Evolutionary conservation across 2,888 invertebrate genomes (phyloP).

Genomic region (Drosophila subsilvestris): DNA sequence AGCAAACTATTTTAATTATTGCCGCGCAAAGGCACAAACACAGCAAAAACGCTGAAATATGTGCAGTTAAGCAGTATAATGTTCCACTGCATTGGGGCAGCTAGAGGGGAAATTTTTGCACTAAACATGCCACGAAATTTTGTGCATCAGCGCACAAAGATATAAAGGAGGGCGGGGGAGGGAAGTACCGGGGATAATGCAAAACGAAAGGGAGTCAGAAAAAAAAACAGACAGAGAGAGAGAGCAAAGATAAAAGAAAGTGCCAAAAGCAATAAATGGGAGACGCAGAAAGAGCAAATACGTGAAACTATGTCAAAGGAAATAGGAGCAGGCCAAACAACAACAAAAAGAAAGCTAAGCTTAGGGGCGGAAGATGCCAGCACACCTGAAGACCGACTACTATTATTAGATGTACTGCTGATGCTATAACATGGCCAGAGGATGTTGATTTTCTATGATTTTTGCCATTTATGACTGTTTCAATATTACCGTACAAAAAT

Average conservation of each 20-base stretch:
- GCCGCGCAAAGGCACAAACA: conserved; percentile 36
- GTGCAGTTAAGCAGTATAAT: conserved; percentile 39
- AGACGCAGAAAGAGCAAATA: neutral
- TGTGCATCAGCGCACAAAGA: conserved; percentile 34
- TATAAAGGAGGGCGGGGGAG: neutral
- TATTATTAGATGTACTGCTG: neutral
- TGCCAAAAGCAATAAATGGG: neutral
- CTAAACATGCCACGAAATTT: conserved; percentile 32
- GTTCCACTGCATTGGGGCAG: neutral
- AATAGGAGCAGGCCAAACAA: neutral
- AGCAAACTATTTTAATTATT: conserved; percentile 72
- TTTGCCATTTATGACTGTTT: too few relatives aligned
- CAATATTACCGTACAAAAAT: too few relatives aligned
- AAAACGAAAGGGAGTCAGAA: neutral
- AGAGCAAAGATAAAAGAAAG: neutral
- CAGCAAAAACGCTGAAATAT: conserved; percentile 39
- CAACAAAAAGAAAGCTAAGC: neutral
- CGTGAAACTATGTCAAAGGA: neutral
- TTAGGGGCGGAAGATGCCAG: neutral
- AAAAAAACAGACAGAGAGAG: neutral
- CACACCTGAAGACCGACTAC: neutral
- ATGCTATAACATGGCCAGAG: too few relatives aligned
- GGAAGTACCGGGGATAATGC: neutral
- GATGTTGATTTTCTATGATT: too few relatives aligned
- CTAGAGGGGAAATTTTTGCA: neutral